These are phyloP conservation scores for Polypterus senegalus DNA, from an alignment of 2,113 vertebrate species.

Conservation along the genomic window DNA sequence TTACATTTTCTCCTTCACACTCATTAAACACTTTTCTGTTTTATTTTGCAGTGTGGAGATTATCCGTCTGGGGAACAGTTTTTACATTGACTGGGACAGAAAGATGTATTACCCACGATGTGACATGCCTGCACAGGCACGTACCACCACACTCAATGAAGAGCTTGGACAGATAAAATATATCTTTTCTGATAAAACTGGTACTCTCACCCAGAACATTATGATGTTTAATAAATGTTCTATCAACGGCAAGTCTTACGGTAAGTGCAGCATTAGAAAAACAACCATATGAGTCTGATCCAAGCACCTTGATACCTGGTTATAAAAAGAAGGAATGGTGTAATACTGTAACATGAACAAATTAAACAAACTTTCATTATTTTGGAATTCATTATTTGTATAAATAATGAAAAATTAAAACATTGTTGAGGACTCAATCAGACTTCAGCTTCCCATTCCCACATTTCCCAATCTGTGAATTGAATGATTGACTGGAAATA, in stretches of 20 bases:
- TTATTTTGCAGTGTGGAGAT: constrained; percentile 68
- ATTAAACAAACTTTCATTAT: no score
- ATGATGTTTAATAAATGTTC: constrained; percentile 91
- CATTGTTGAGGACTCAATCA: no score
- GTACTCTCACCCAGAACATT: constrained; percentile 92
- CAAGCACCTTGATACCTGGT: not conserved
- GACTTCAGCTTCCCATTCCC: no score
- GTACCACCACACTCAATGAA: constrained; percentile 88
- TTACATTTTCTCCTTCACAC: no score
- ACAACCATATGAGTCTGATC: not conserved
- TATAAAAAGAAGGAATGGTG: not conserved
- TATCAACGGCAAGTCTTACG: constrained; percentile 73
- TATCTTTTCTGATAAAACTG: constrained; percentile 93
- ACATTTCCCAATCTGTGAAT: no score
- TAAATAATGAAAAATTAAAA: no score
- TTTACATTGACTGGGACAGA: constrained; percentile 85
- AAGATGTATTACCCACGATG: constrained; percentile 80
- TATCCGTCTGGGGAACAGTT: constrained; percentile 89
- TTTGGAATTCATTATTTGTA: no score
- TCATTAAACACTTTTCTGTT: not conserved
- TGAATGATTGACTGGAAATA: no score
- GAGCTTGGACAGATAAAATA: constrained; percentile 93
- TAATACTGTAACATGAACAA: no score
- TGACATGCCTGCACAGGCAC: constrained; percentile 72
- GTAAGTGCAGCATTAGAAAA: constrained; percentile 36